Evolutionary conservation across 2,113 vertebrate genomes (phyloP).

Genomic region (Varanus komodoensis): DNA sequence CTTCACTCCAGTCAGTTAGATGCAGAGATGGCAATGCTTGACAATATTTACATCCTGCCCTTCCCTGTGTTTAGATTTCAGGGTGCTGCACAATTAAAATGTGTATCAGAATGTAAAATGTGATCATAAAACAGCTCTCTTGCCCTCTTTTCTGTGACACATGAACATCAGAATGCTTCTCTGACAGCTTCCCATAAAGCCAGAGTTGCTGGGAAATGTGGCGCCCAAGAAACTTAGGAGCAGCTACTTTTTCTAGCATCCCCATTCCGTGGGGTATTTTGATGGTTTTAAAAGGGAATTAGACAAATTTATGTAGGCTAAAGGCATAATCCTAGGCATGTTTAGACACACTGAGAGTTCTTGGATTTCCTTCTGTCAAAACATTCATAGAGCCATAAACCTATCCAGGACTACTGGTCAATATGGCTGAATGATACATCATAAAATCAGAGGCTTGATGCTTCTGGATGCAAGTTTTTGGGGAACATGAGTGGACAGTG

Average conservation of each 20-base stretch:
- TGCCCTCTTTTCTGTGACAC: not conserved
- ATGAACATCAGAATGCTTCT: not conserved
- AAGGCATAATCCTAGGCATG: no score
- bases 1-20: no score
- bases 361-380: no score
- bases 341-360: no score
- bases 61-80: not conserved
- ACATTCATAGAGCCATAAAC: no score
- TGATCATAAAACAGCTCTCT: not conserved
- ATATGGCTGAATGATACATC: no score
- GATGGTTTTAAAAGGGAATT: no score
- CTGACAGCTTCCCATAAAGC: not conserved
- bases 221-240: not conserved
- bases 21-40: not conserved
- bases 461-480: no score
- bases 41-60: not conserved
- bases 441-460: no score
- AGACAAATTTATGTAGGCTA: no score
- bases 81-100: not conserved
- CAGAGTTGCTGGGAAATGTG: not conserved
- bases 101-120: not conserved
- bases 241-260: not conserved
- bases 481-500: no score
- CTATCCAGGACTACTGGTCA: no score
- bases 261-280: not conserved